Evolutionary conservation across 2,888 invertebrate species (phyloP).

Genomic region (Iselma pallidipennis): DNA sequence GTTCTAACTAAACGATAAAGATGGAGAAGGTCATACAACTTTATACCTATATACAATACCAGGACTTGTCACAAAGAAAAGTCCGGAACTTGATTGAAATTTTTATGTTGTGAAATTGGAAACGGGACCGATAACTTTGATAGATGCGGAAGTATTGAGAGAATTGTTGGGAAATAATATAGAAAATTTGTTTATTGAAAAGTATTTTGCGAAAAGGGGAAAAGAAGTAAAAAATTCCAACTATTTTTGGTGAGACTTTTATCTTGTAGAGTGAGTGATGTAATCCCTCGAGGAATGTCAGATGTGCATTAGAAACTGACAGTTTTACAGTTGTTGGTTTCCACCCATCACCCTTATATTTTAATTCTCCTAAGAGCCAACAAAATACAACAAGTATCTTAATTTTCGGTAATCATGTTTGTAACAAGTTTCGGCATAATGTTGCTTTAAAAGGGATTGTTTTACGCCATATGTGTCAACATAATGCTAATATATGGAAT

Average conservation of each 20-base stretch:
- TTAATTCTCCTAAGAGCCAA: not conserved
- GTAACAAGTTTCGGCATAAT: no score
- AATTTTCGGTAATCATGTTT: not conserved
- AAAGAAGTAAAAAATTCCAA: not conserved
- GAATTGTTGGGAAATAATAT: no score
- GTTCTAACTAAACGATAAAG: not conserved
- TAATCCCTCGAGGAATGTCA: constrained; percentile 2
- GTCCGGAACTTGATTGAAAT: not conserved
- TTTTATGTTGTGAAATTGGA: not conserved
- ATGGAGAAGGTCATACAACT: not conserved
- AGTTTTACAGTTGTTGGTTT: not conserved
- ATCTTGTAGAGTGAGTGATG: not conserved
- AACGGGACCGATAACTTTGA: not conserved
- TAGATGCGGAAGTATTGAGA: no score
- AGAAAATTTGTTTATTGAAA: not conserved
- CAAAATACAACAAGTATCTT: no score
- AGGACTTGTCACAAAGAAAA: not conserved
- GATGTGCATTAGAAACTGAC: not conserved
- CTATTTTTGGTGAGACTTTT: not conserved
- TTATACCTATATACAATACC: not conserved
- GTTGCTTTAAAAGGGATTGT: no score
- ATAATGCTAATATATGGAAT: constrained; percentile 19
- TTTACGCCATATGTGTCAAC: constrained; percentile 11
- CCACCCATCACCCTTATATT: not conserved
- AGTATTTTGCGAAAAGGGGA: not conserved